Evolutionary conservation across 2,113 vertebrate species (phyloP), one percentile per base, ranked within the genome.

Genomic region (Otocyon megalotis): DNA sequence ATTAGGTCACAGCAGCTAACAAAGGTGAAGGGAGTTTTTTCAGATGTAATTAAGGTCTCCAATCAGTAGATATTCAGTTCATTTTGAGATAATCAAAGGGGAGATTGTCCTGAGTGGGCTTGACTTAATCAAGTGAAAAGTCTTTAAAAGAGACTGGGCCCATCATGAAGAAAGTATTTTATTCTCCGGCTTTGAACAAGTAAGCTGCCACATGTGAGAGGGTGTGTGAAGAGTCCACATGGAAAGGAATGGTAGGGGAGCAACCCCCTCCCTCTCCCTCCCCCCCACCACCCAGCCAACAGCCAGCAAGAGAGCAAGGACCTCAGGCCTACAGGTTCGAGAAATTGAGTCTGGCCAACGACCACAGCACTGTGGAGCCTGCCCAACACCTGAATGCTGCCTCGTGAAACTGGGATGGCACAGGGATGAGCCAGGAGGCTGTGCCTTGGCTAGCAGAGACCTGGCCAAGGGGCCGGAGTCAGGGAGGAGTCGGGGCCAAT

Each of bases 351-450:
- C n/a, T 67, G 8, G 3, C 28, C 37, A 48, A 20, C 9, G n/a
- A 69, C 3, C 69, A 4, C 20, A 22, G 81, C 53, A 32, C 8
- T 7, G 0, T 5, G 0, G 60, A 80, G 35, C 22, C 37, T 1
- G 1, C 48, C 37, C 2, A 4, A 6, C 17, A 28, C 65, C 32
- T 9, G 17, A 17, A 8, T 26, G 14, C 24, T 58, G 30, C 15
- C 80, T 72, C 6, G 1, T 30, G 30, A 72, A n/a, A 4, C 11
- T 48, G 32, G 54, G 26, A 14, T 16, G 43, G 30, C 28, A 5
- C 11, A 8, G 50, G 58, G 13, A 2, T 54, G 74, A 85, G 53
- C 35, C 24, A 13, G 58, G 85, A 65, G 54, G 60, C 20, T 15
- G 54, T 15, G 60, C 11, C 20, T 17, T 20, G 24, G 20, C 24